These are phyloP conservation scores for Eudemis profundana DNA, from an alignment of 2,888 invertebrate genomes.

Conservation along the genomic window DNA sequence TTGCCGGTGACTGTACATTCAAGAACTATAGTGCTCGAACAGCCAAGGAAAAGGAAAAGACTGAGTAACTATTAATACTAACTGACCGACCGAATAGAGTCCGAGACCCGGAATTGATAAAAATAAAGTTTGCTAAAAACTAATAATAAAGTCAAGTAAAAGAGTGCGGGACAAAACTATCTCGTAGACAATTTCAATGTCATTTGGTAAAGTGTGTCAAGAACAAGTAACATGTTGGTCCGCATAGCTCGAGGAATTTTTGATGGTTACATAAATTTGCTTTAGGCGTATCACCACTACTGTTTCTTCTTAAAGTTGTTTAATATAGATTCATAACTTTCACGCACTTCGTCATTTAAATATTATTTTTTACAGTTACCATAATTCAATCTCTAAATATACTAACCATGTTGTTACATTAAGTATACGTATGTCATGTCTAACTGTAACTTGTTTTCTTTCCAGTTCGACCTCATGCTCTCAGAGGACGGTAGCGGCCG, in stretches of 20 bases:
- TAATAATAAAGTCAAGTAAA: conserved; percentile 4
- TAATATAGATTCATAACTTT: too few relatives aligned
- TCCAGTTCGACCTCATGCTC: conserved; percentile 96
- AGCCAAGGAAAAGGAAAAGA: too few relatives aligned
- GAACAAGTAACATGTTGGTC: conserved; percentile 42
- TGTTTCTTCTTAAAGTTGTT: too few relatives aligned
- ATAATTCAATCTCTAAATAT: too few relatives aligned
- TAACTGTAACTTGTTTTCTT: conserved; percentile 50
- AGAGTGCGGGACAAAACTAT: conserved; percentile 22
- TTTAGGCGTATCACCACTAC: neutral
- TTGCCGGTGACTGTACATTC: too few relatives aligned
- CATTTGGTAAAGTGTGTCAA: conserved; percentile 46
- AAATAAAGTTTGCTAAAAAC: neutral
- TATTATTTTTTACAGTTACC: too few relatives aligned
- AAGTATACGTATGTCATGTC: neutral
- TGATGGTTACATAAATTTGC: conserved; percentile 25
- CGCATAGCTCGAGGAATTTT: conserved; percentile 40
- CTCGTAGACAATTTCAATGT: conserved; percentile 38
- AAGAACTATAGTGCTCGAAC: too few relatives aligned
- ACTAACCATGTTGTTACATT: too few relatives aligned
- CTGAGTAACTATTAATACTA: too few relatives aligned
- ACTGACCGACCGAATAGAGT: too few relatives aligned
- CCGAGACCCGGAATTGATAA: neutral
- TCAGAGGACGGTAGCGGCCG: conserved; percentile 99
- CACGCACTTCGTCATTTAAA: too few relatives aligned